phyloP scores from a whole-genome alignment of 2,888 invertebrate genomes.

The Strigamia maritima region DNA sequence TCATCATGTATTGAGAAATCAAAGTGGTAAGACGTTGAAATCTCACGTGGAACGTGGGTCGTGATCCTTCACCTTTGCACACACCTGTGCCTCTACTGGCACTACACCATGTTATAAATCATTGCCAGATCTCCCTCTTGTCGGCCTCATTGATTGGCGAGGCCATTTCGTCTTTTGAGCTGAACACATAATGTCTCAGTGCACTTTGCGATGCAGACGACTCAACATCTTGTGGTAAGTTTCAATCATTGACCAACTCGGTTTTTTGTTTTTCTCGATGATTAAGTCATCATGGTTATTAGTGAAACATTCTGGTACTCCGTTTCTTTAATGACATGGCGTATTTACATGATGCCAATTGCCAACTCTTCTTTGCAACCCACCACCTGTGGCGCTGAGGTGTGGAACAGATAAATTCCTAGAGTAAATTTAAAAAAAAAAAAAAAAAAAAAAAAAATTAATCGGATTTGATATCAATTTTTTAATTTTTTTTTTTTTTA shows the following conservation, averaged over 20 bases:
- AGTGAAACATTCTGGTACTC: neutral
- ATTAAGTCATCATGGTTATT: neutral
- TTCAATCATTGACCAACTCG: neutral
- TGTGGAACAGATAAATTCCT: neutral
- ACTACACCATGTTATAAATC: slow-evolving; percentile 18
- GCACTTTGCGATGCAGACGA: neutral
- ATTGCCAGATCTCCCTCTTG: slow-evolving; percentile 8
- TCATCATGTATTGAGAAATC: neutral
- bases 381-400: neutral
- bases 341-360: neutral
- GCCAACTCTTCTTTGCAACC: neutral
- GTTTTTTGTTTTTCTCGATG: neutral
- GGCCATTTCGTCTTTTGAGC: neutral
- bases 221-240: neutral
- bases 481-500: no score
- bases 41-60: slow-evolving; percentile 27
- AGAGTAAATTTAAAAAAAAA: no score
- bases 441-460: no score
- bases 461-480: no score
- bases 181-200: neutral
- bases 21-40: neutral
- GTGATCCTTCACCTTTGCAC: slow-evolving; percentile 8
- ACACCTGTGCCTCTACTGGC: neutral
- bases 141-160: slow-evolving; percentile 24
- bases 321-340: neutral